Evolutionary conservation across 2,888 invertebrate species (phyloP).

Genomic region (Sinodicranocentrus sp.): DNA sequence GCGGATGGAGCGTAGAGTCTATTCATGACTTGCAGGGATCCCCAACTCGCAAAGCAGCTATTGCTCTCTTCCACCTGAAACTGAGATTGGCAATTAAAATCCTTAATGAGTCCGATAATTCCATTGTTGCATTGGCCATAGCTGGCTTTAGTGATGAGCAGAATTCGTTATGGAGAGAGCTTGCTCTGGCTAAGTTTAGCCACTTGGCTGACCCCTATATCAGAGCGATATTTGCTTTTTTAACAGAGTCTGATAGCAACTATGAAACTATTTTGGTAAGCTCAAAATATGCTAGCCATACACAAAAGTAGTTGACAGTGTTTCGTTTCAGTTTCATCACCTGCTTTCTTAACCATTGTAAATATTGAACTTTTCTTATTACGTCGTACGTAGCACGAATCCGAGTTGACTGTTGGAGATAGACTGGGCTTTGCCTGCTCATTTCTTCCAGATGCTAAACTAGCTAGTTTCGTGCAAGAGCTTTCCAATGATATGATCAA

Average conservation of each 20-base stretch:
- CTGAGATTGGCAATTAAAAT: slow-evolving; percentile 91
- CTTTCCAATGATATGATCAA: slow-evolving; percentile 85
- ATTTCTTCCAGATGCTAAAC: slow-evolving; percentile 88
- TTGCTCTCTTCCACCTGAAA: slow-evolving; percentile 93
- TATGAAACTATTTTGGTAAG: slow-evolving; percentile 88
- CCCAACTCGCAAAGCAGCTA: slow-evolving; percentile 91
- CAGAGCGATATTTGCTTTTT: slow-evolving; percentile 92
- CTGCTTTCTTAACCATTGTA: not conserved
- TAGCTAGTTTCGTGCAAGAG: slow-evolving; percentile 88
- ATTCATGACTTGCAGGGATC: slow-evolving; percentile 82
- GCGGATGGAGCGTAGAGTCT: slow-evolving; percentile 93
- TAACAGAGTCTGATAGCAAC: slow-evolving; percentile 88
- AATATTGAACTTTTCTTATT: not conserved
- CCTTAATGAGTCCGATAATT: slow-evolving; percentile 82
- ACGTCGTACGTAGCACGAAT: slow-evolving; percentile 84
- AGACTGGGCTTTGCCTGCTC: slow-evolving; percentile 94
- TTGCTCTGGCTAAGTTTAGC: slow-evolving; percentile 85
- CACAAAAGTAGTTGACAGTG: too few species aligned
- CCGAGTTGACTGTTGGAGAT: slow-evolving; percentile 90
- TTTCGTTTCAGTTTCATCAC: not conserved
- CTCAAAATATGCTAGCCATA: too few species aligned
- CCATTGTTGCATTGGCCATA: slow-evolving; percentile 77
- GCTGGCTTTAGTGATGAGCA: slow-evolving; percentile 91
- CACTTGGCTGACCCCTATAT: slow-evolving; percentile 94
- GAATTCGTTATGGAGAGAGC: slow-evolving; percentile 87